Base-by-base conservation (phyloP, 2,113 vertebrate species). In the Monarcha castaneiventris region DNA sequence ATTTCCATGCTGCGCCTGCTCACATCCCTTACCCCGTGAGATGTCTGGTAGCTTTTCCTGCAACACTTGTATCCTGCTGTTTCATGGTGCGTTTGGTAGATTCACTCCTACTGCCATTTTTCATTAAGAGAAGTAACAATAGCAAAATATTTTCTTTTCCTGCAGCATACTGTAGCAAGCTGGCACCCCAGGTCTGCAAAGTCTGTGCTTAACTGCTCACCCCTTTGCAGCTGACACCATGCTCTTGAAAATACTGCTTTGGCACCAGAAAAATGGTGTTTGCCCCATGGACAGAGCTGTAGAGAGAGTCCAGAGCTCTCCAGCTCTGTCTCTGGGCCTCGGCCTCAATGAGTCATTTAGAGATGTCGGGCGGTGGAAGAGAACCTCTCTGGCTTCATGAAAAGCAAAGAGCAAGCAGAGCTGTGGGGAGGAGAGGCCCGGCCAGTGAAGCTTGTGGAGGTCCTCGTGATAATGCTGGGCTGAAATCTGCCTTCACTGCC, bases 391-490 rank as follows among this genome's bases (percentile, higher is more conserved):
- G 44, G 22, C 59, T 69, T 66, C 10, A 2, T 6, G 63, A n/a
- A 44, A 73, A 71, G 30, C 21, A 16, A n/a, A 55, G 44, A 49
- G n/a, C 27, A 39, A 52, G 85, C n/a, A 61, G 79, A 92, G 51
- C 68, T 67, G 52, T 75, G 66, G 10, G 29, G 35, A 25, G 0
- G 3, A 73, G 54, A 58, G 12, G 7, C 16, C 13, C 58, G 41
- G 20, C 25, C 72, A 10, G 43, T 1, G 21, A 43, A 59, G 30
- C 55, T 51, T 0, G 0, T 0, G 1, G 14, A 1, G 10, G 46
- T 66, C 56, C 64, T 26, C 43, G 35, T 0, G 3, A 7, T 39
- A 48, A 29, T 2, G 8, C 44, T 52, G 73, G 52, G 33, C 19
- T 74, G 80, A 52, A 72, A 59, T 71, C 71, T 79, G 49, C 49